Evolutionary conservation across 2,113 vertebrate genomes (phyloP).

Genomic region (Gnathonemus echidnorhynchus): DNA sequence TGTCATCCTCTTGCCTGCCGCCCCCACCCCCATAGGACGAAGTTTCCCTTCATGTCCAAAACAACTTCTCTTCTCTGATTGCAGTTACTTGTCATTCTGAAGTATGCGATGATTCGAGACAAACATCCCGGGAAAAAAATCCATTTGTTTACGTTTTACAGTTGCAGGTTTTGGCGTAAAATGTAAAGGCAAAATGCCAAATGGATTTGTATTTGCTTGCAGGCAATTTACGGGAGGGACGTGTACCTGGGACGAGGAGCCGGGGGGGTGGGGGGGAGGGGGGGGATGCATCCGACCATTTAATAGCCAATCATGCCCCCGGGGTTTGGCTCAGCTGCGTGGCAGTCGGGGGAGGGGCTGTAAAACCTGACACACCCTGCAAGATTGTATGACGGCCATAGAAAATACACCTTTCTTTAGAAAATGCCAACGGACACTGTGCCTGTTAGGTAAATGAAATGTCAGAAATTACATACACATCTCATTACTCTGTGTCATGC

Average conservation of each 20-base stretch:
- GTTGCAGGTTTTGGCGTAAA: not conserved
- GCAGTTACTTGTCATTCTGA: not conserved
- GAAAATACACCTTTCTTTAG: not conserved
- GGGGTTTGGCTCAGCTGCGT: not conserved
- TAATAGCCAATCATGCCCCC: not conserved
- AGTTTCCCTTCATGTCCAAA: not conserved
- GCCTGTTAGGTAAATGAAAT: not conserved
- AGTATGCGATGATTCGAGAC: not conserved
- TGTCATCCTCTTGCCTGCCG: not conserved
- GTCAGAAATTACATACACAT: not conserved
- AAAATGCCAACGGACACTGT: not conserved
- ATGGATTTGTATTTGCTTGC: slow-evolving; percentile 2
- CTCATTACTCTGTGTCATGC: not conserved
- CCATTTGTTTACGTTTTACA: not conserved
- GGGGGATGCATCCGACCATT: not conserved
- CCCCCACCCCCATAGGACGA: not conserved
- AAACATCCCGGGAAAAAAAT: not conserved
- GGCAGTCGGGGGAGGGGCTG: not conserved
- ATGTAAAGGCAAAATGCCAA: not conserved
- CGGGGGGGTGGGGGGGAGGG: too few species aligned
- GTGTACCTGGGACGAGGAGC: not conserved
- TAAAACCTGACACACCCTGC: not conserved
- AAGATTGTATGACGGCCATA: too few species aligned
- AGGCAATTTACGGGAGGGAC: not conserved
- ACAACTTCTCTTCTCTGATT: not conserved